Conservation (phyloP, 2,797 vertebrate species). For the Alosa sapidissima region DNA sequence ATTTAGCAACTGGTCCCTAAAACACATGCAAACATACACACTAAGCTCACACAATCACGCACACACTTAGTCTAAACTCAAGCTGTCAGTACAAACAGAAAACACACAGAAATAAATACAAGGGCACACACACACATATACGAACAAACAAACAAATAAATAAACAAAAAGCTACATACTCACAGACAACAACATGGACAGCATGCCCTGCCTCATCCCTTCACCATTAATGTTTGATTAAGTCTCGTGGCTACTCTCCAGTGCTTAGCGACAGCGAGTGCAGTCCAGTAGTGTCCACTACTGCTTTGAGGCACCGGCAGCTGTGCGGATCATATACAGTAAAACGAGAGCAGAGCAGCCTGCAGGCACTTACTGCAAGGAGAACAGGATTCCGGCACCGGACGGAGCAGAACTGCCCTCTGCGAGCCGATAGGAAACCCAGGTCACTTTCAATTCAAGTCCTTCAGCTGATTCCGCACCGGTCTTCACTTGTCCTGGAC, state of each 20-base stretch:
- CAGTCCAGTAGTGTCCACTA: background rate
- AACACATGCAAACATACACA: background rate
- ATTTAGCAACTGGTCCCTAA: background rate
- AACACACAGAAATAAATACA: constrained; percentile 51
- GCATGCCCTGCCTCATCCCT: background rate
- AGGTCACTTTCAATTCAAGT: background rate
- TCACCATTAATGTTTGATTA: background rate
- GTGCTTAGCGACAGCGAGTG: background rate
- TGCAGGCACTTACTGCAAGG: background rate
- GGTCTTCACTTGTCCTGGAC: background rate
- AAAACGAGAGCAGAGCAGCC: background rate
- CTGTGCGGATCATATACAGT: background rate
- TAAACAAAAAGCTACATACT: background rate
- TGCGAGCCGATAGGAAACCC: background rate
- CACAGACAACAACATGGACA: background rate
- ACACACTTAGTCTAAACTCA: constrained; percentile 12
- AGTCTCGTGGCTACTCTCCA: background rate
- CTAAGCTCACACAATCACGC: background rate
- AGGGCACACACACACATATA: constrained; percentile 34
- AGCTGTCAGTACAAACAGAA: background rate
- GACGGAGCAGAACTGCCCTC: background rate
- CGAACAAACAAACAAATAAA: background rate
- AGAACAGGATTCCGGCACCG: background rate
- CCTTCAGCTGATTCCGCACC: background rate
- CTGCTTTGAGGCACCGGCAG: background rate